Base-by-base conservation (phyloP, 2,888 invertebrate genomes). In the Diarsia mendica region DNA sequence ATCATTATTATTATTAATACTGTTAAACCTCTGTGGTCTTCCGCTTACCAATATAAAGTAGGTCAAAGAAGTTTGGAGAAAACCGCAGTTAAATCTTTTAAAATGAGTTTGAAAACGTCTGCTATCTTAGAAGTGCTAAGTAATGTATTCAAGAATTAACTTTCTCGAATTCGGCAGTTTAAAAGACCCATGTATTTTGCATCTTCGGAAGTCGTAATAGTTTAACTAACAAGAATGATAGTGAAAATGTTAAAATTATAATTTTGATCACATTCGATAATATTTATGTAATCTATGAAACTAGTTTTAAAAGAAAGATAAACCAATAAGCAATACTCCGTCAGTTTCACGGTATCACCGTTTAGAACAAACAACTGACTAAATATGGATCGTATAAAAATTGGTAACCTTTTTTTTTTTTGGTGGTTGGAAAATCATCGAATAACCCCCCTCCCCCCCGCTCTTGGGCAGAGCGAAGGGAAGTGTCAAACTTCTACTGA, bases 71-170 rank as follows among this genome's bases (percentile, higher is more conserved):
- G 15, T 18, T 15, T 28, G 63, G 13, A 77, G 63, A 79, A 77
- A 79, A 55, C 55, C 8, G 18, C 67, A 64, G 13, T 58, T 28
- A 67, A 77, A 82, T 82, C 20, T 77, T 44, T 51, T 63, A 77
- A 67, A 78, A 70, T 79, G 67, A 79, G 58, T 83, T 83, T 80
- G 64, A 79, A 67, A 79, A 83, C 49, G 58, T 49, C 60, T 72
- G 20, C 44, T 48, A 55, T 28, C n/a, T 58, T 64, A 55, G 10
- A 67, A 58, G 18, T 67, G 79, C 55, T 46, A 67, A 67, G n/a
- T 67, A 79, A 84, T 84, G 8, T 80, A 72, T 80, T 72, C 67
- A 80, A 71, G 63, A 58, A 33, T 69, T 79, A 68, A 80, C 80
- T 84, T 84, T 84, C 84, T 61, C 72, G 15, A 61, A 68, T 61